Percentiles rank a stretch among this genome's conserved stretches.
phyloP scores from a whole-genome alignment of 2,888 invertebrate species.

The Notodonta dromedarius region DNA sequence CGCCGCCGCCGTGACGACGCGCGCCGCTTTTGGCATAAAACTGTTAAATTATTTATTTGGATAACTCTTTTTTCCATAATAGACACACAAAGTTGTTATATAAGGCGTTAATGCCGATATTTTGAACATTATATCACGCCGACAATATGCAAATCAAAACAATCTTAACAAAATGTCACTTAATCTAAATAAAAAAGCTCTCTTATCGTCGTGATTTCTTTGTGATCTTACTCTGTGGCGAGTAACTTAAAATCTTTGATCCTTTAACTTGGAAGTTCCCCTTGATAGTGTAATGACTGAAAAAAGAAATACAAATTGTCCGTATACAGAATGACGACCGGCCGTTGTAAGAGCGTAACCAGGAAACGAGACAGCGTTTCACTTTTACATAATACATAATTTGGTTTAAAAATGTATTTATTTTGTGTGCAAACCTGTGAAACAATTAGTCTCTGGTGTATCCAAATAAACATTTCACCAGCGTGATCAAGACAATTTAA shows the following conservation, averaged over 20 bases:
- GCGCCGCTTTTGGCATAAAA: constrained; percentile 29
- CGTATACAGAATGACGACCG: neutral
- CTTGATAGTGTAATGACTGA: too few species aligned
- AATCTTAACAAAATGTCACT: neutral
- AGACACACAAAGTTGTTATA: neutral
- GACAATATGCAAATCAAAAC: neutral
- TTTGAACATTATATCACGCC: neutral
- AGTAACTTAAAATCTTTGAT: too few species aligned
- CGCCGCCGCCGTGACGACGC: constrained; percentile 13
- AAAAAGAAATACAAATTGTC: too few species aligned
- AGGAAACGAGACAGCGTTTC: neutral
- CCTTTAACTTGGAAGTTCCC: too few species aligned
- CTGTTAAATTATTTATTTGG: constrained; percentile 15
- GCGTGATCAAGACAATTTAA: constrained; percentile 1
- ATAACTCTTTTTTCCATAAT: constrained; percentile 9
- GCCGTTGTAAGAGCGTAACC: neutral
- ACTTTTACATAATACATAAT: neutral
- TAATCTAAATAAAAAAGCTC: neutral
- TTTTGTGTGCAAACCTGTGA: neutral
- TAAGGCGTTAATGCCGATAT: neutral
- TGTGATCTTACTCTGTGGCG: too few species aligned
- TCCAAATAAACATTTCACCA: neutral
- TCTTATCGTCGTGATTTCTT: too few species aligned
- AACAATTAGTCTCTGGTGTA: too few species aligned
- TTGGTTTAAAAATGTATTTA: neutral